Evolutionary conservation across 2,888 invertebrate species (phyloP), one percentile per base, ranked within the genome.

Genomic region (Sussaba pulchella): DNA sequence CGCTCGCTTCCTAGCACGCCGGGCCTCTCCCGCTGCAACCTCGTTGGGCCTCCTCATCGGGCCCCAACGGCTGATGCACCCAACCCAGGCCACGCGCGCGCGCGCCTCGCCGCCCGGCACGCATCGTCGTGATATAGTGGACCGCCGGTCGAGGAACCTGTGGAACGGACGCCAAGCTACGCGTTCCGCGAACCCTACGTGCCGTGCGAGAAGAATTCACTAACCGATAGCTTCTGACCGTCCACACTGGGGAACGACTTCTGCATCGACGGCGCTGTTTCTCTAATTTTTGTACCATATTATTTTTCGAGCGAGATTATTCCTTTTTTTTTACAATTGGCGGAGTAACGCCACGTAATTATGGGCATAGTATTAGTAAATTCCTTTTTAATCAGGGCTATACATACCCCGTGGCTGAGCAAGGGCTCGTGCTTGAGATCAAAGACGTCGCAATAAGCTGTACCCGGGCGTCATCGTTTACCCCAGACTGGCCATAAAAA

Each of bases 141-240:
- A 72, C 72, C 59, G 64, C 72, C 64, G 57, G 54, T 61, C 57
- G 71, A 17, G 63, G 70, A 67, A 78, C 72, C 50, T 73, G 72
- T 72, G 78, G 61, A 78, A 78, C 78, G 72, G 67, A 66, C 75
- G 64, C 64, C 52, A 50, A 66, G 61, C 57, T 61, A 77, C 67
- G 66, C 78, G 77, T 81, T 81, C 74, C 78, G 41, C 78, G 70
- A 70, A 74, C 63, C 52, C 47, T 81, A 59, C 77, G 77, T 70
- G 54, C 64, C 72, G 64, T 21, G 81, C 77, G 77, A 81, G 69
- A 77, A 77, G 54, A 76, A 78, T 81, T 76, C 61, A 73, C 80
- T 75, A 72, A 52, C 52, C 52, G 70, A 66, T 61, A 70, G 66
- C 21, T 5, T 4, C 54, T 8, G 1, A n/a, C 41, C 41, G 10